Conservation (phyloP, 2,113 vertebrate species). For the Cryptotis parvus region DNA sequence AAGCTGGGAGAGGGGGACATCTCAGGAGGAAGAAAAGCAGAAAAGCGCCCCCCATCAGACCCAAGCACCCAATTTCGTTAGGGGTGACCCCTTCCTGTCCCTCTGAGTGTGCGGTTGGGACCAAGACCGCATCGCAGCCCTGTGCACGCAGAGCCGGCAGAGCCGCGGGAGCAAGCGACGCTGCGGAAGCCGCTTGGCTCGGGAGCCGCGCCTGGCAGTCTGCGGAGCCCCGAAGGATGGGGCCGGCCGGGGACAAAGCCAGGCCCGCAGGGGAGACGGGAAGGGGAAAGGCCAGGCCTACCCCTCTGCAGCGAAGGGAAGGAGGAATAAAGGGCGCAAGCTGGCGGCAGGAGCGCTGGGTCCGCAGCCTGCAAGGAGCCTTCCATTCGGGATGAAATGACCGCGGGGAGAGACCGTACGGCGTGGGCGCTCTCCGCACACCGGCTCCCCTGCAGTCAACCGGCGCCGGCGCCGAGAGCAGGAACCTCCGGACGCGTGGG, state of each 20-base stretch:
- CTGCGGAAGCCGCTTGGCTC: neutral
- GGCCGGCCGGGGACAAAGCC: conserved; percentile 10
- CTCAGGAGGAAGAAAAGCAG: neutral
- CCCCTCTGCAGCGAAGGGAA: conserved; percentile 75
- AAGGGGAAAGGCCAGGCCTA: conserved; percentile 25
- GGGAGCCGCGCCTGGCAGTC: neutral
- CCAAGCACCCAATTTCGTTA: neutral
- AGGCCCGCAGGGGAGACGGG: neutral
- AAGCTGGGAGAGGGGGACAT: neutral
- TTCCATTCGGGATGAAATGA: neutral
- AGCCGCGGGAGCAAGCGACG: neutral
- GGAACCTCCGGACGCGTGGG: conserved; percentile 52
- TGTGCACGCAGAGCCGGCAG: neutral
- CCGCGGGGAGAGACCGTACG: conserved; percentile 2
- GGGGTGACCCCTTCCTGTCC: neutral
- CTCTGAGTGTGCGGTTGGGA: neutral
- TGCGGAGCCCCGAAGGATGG: neutral
- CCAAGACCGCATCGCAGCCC: neutral
- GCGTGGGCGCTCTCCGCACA: neutral
- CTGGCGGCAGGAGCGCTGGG: neutral
- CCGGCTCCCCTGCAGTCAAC: neutral
- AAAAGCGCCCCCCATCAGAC: neutral
- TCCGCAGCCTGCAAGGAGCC: neutral
- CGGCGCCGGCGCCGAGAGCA: neutral
- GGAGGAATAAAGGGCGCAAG: neutral